phyloP scores from a whole-genome alignment of 1,140 invertebrate species.

The Cecropterus lyciades region DNA sequence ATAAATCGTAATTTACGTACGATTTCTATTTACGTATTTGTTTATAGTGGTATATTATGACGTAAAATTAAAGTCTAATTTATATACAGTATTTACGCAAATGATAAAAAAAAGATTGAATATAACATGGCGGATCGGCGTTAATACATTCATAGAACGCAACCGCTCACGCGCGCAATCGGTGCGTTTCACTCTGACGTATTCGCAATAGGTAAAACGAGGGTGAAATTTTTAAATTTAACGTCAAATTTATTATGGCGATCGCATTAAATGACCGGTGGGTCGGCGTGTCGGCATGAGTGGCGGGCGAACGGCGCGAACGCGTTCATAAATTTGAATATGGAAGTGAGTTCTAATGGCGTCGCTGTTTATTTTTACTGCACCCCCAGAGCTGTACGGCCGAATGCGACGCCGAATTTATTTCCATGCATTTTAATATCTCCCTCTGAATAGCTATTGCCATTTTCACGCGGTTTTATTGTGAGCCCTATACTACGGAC shows the following conservation, averaged over 20 bases:
- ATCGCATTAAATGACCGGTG: constrained; percentile 62
- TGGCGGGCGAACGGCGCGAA: constrained; percentile 55
- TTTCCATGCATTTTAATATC: constrained; percentile 85
- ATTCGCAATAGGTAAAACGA: constrained; percentile 53
- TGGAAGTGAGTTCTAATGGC: constrained; percentile 84
- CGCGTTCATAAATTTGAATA: constrained; percentile 84
- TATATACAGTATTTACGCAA: neutral
- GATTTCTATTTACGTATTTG: neutral
- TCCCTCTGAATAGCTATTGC: constrained; percentile 82
- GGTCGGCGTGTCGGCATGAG: constrained; percentile 49
- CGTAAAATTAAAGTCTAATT: neutral
- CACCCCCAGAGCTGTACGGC: constrained; percentile 78
- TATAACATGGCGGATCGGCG: neutral
- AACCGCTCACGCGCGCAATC: constrained; percentile 26
- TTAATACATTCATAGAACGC: constrained; percentile 14
- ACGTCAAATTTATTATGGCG: constrained; percentile 72
- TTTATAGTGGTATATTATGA: neutral
- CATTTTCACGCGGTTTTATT: constrained; percentile 82
- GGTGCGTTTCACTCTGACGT: constrained; percentile 31
- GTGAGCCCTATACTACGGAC: constrained; percentile 56
- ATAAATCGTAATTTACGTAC: neutral
- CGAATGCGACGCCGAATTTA: constrained; percentile 83
- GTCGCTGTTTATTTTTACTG: constrained; percentile 84
- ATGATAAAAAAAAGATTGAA: neutral
- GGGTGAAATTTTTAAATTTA: constrained; percentile 73